phyloP scores from a whole-genome alignment of 2,797 vertebrate species.

The Enteromius treurensis region DNA sequence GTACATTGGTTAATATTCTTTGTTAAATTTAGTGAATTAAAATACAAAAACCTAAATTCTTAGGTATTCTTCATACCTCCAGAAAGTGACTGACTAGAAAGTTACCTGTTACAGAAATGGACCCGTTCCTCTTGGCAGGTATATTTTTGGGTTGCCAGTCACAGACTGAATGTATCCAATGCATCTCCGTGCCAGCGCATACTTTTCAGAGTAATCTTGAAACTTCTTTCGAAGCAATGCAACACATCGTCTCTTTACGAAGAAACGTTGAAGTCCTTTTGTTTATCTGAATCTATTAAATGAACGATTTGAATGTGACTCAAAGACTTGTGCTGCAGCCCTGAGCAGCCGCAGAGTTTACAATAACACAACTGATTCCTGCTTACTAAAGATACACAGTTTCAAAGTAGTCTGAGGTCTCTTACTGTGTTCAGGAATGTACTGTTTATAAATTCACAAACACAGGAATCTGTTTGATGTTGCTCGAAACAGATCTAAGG shows the following conservation, averaged over 20 bases:
- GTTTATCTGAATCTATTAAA: neutral
- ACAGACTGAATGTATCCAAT: neutral
- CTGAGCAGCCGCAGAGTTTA: neutral
- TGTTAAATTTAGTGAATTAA: neutral
- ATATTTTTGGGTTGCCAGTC: neutral
- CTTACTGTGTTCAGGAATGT: neutral
- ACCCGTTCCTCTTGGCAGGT: neutral
- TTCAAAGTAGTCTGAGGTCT: neutral
- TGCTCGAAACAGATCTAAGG: neutral
- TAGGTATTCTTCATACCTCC: neutral
- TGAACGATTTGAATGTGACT: neutral
- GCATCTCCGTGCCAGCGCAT: neutral
- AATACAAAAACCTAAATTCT: neutral
- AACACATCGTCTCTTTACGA: neutral
- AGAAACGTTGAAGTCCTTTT: neutral
- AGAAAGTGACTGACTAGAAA: neutral
- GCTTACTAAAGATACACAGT: neutral
- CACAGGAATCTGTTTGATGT: neutral
- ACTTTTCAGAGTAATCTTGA: neutral
- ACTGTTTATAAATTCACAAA: constrained; percentile 1
- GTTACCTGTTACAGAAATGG: neutral
- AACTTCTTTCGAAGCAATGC: neutral
- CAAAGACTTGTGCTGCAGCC: neutral
- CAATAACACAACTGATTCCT: neutral
- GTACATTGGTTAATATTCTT: neutral